phyloP scores from a whole-genome alignment of 1,140 invertebrate genomes.

The Meloidogyne exigua region DNA sequence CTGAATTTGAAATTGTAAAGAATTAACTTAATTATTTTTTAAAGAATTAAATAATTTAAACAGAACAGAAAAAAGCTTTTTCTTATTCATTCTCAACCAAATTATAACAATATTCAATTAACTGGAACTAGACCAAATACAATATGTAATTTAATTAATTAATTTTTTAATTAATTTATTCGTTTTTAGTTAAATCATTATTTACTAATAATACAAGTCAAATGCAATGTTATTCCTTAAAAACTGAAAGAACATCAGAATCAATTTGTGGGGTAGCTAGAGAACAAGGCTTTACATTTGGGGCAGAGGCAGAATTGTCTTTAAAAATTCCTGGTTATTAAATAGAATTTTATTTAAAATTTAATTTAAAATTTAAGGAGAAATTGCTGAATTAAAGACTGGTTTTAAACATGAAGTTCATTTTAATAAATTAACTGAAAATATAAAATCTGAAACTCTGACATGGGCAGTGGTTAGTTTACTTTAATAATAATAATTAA shows the following conservation, averaged over 20 bases:
- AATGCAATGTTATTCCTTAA: conserved; percentile 67
- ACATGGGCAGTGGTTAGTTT: conserved; percentile 65
- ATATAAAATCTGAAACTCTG: conserved; percentile 64
- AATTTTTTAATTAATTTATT: not conserved
- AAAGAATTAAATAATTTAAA: too few relatives aligned
- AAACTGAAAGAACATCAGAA: conserved; percentile 66
- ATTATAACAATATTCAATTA: conserved; percentile 59
- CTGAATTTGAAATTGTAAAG: conserved; percentile 60
- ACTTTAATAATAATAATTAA: too few relatives aligned
- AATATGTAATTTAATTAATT: conserved; percentile 64
- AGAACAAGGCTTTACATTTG: conserved; percentile 66
- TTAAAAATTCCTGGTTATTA: conserved; percentile 66
- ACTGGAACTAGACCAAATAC: conserved; percentile 59
- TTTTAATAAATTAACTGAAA: conserved; percentile 65
- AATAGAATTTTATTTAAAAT: not conserved
- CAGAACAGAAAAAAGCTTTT: conserved; percentile 65
- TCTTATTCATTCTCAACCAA: conserved; percentile 63
- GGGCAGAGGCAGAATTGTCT: conserved; percentile 65
- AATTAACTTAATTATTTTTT: not conserved
- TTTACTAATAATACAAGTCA: conserved; percentile 66
- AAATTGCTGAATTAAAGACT: conserved; percentile 66
- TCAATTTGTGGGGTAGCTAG: conserved; percentile 63
- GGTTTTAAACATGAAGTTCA: conserved; percentile 67
- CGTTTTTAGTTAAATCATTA: conserved; percentile 65
- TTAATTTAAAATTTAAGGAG: conserved; percentile 45